These are phyloP conservation scores for Hypocryptadius cinnamomeus DNA, from an alignment of 2,113 vertebrate genomes.

Conservation along the genomic window DNA sequence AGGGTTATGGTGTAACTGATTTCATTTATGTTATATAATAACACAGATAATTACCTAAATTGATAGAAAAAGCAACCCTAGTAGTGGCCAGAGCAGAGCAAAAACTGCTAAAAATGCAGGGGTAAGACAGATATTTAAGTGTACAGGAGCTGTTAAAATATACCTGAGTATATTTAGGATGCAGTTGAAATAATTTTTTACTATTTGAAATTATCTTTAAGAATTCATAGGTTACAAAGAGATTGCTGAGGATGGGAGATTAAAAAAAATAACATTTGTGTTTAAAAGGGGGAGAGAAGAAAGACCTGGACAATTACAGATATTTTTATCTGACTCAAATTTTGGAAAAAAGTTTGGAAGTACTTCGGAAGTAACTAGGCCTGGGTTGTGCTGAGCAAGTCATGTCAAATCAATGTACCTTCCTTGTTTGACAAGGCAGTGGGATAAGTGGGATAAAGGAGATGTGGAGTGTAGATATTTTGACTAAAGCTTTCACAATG, in stretches of 20 bases:
- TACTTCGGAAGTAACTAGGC: neutral
- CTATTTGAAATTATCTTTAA: neutral
- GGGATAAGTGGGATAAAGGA: neutral
- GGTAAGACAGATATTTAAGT: neutral
- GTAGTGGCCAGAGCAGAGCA: neutral
- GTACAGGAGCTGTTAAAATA: neutral
- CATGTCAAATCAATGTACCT: neutral
- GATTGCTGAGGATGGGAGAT: neutral
- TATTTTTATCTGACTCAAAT: neutral
- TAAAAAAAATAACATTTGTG: neutral
- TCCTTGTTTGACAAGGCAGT: neutral
- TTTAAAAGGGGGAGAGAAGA: neutral
- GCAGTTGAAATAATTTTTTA: neutral
- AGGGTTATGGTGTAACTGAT: neutral
- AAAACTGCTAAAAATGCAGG: neutral
- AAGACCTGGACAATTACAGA: neutral
- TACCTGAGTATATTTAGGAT: neutral
- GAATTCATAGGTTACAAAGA: neutral
- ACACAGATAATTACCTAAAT: neutral
- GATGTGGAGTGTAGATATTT: neutral
- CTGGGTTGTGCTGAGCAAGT: neutral
- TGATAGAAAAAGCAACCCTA: neutral
- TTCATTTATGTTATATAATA: neutral
- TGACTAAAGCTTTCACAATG: neutral
- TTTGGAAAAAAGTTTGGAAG: neutral